Evolutionary conservation across 2,113 vertebrate genomes (phyloP).

Genomic region (Sprattus sprattus): DNA sequence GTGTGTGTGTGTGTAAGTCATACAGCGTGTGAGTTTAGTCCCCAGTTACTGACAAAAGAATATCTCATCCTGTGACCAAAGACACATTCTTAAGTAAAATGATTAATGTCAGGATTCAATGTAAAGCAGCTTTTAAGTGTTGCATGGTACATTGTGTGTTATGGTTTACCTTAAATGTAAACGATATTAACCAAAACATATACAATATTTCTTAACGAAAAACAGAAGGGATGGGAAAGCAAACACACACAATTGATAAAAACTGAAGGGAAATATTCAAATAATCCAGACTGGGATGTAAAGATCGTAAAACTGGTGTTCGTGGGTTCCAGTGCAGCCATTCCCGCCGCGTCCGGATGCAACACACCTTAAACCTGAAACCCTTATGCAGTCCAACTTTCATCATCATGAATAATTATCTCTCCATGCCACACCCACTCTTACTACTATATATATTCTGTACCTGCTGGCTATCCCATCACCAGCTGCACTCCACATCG

Average conservation of each 20-base stretch:
- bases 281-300: neutral
- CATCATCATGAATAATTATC: slow-evolving; percentile 16
- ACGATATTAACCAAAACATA: too few species aligned
- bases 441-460: neutral
- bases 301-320: neutral
- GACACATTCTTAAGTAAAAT: too few species aligned
- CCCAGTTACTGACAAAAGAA: too few species aligned
- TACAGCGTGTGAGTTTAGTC: too few species aligned
- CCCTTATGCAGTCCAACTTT: neutral
- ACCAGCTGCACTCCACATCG: slow-evolving; percentile 16
- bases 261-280: neutral
- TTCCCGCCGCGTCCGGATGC: neutral
- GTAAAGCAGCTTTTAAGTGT: too few species aligned
- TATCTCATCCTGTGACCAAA: too few species aligned
- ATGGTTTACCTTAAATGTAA: too few species aligned
- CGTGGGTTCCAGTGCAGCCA: neutral
- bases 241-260: neutral
- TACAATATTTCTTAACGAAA: too few species aligned
- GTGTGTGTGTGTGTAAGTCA: too few species aligned
- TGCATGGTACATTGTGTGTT: too few species aligned
- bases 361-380: neutral
- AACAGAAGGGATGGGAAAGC: too few species aligned
- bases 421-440: slow-evolving; percentile 2
- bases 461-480: neutral
- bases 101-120: too few species aligned